phyloP scores from a whole-genome alignment of 2,113 vertebrate species.

The Tychaedon coryphoeus region DNA sequence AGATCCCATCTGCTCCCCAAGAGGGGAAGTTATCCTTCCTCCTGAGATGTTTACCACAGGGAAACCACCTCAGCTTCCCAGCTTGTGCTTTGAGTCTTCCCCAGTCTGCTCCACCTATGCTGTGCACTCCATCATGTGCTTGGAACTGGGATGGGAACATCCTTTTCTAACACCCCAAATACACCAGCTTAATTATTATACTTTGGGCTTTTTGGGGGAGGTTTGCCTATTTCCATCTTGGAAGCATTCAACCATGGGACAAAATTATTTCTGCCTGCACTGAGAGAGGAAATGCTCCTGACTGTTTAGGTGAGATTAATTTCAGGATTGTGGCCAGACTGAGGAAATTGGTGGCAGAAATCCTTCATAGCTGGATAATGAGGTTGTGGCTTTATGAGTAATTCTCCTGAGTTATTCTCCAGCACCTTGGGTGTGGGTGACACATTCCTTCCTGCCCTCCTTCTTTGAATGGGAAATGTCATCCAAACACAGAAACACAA shows the following conservation, averaged over 20 bases:
- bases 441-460: neutral
- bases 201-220: rapidly evolving
- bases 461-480: conserved; percentile 29
- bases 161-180: neutral
- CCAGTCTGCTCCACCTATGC: neutral
- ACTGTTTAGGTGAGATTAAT: conserved; percentile 24
- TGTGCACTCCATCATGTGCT: neutral
- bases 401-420: conserved; percentile 18
- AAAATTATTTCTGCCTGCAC: neutral
- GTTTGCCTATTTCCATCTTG: rapidly evolving
- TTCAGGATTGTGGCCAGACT: neutral
- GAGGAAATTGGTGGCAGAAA: conserved; percentile 5
- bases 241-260: neutral
- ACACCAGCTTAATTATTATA: neutral
- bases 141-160: neutral
- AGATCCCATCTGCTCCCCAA: neutral
- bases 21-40: neutral
- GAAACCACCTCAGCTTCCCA: neutral
- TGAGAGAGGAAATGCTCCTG: neutral
- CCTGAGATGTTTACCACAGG: neutral
- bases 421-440: neutral
- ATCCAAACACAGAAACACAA: neutral
- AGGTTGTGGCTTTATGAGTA: conserved; percentile 28
- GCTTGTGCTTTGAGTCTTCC: neutral
- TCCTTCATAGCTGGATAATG: neutral